Percentiles rank a stretch among this genome's conserved stretches.
Conservation (phyloP, 2,797 vertebrate species). For the Tarsius wallacei region DNA sequence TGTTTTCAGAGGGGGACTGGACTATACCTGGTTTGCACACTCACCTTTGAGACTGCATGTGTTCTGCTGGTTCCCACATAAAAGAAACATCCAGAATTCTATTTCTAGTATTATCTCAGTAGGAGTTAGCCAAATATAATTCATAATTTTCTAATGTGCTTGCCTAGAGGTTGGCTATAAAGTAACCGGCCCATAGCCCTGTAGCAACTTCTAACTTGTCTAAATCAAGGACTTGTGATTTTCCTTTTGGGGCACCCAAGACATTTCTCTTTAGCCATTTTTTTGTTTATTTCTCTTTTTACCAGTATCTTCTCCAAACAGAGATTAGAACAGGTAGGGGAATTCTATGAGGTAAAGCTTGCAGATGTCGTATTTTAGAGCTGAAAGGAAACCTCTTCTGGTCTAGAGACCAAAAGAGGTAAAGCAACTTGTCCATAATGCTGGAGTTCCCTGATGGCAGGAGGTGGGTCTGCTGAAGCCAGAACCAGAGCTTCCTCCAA, state of each 20-base stretch:
- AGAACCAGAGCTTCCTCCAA: not conserved
- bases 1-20: not conserved
- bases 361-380: not conserved
- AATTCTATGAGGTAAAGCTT: not conserved
- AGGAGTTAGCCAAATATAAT: not conserved
- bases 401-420: not conserved
- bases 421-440: not conserved
- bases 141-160: not conserved
- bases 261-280: not conserved
- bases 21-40: not conserved
- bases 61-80: not conserved
- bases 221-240: not conserved
- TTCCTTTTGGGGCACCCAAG: not conserved
- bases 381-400: not conserved
- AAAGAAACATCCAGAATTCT: conserved; percentile 4
- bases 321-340: not conserved
- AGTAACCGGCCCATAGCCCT: not conserved
- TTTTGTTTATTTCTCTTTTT: conserved; percentile 36
- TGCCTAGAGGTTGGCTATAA: not conserved
- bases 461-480: not conserved
- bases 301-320: not conserved
- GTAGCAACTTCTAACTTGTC: not conserved
- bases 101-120: not conserved
- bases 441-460: not conserved
- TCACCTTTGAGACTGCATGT: not conserved